Evolutionary conservation across 2,113 vertebrate genomes (phyloP), one percentile per base, ranked within the genome.

Genomic region (Oreochromis niloticus): DNA sequence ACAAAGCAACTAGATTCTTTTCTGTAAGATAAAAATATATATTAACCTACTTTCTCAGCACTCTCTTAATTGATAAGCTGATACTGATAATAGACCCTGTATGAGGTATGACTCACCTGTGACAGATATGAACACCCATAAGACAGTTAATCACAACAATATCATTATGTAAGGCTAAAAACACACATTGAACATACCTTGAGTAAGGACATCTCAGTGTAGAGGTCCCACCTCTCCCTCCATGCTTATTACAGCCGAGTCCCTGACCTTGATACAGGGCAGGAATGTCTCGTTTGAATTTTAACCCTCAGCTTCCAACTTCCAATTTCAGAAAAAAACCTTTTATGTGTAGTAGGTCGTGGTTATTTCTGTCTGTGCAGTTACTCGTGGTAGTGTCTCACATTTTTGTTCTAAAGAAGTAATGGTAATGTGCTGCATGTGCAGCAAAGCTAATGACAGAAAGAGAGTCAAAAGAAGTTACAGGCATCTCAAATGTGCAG

Each of bases 401-500:
- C 79, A 90, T 86, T 89, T 89, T 84, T 83, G 54, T 91, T 91
- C 84, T 63, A 86, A 50, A 88, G 83, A 87, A 81, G 61, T 52
- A 46, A 68, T 50, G 39, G 88, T 48, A 85, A 86, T 61, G 55
- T 27, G 34, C 3, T 73, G 71, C 41, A 54, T 79, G 46, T 87
- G 83, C 75, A 50, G 85, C 66, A 32, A 48, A 85, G 27, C 71
- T 87, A 86, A 83, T 9, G 24, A 52, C 32, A 54, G 22, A 68
- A 83, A 56, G 50, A 86, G 82, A 78, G 85, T 85, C 86, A 85
- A 86, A 82, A 17, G 24, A 43, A 61, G 22, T 7, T 80, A 91
- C 95, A 39, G 82, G 46, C 88, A 87, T 90, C 88, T 83, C 48
- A 79, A 95, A 94, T 90, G 87, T 94, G 93, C 94, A 50, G 88